Evolutionary conservation across 2,888 invertebrate species (phyloP), one percentile per base, ranked within the genome.

Genomic region (Noctua comes): DNA sequence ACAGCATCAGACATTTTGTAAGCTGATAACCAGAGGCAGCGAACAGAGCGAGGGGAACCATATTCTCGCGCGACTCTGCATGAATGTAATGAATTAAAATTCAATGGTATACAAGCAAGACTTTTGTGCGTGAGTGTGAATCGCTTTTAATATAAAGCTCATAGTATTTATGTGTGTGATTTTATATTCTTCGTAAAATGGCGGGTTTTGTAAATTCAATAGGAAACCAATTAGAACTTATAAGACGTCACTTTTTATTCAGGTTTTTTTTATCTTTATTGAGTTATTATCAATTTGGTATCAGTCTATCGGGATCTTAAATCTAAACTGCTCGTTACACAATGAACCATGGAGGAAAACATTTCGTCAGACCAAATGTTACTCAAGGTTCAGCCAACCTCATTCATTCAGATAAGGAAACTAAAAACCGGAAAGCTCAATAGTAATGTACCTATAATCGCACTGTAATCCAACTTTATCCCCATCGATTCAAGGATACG

Each of bases 51-150:
- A 95, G 96, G 96, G 96, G 96, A 95, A 96, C 95, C 95, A 95
- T 96, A 96, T 96, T 96, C 96, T 96, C 95, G 95, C 94, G 95
- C 95, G 94, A 93, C 94, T 95, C 95, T 93, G 93, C 94, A 95
- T 96, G 95, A 96, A 96, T 95, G 94, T 95, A 96, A 95, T 96
- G 96, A 97, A 96, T 96, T 96, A 95, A 95, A 94, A 95, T 96
- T 96, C 95, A 95, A 96, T 96, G 94, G 93, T 91, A 88, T 88
- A 92, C 90, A 93, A 90, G 91, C 91, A 90, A 91, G 91, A 93
- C 91, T 94, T 94, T 92, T 93, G 90, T 87, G 86, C 92, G 91
- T 93, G 92, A 92, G 91, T 92, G 92, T 92, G 93, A 94, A 94
- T 93, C 90, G 91, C 91, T 93, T 92, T 90, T 88, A 84, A 91